phyloP scores from a whole-genome alignment of 2,113 vertebrate species.

The Phocoena phocoena region DNA sequence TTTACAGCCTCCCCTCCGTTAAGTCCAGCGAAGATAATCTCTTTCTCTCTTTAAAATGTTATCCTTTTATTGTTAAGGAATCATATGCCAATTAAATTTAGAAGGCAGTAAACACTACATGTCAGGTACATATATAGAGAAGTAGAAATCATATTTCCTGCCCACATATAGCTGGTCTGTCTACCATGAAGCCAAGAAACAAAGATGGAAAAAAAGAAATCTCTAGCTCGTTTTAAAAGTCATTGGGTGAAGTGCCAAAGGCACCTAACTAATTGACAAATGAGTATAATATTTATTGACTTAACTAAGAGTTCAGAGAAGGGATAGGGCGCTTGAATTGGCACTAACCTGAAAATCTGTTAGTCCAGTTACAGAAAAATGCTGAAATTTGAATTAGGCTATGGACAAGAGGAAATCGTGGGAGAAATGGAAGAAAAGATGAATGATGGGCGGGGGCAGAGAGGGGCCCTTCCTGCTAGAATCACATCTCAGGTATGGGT shows the following conservation, averaged over 20 bases:
- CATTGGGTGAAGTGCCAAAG: not conserved
- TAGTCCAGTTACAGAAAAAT: not conserved
- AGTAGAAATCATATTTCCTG: not conserved
- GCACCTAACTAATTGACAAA: not conserved
- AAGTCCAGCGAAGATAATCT: slow-evolving; percentile 2
- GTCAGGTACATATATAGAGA: not conserved
- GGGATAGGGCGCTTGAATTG: not conserved
- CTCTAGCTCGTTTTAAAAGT: not conserved
- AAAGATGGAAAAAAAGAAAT: not conserved
- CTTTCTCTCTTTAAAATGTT: slow-evolving; percentile 25
- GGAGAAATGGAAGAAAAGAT: not conserved
- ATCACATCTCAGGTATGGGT: not conserved
- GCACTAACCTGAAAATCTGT: not conserved
- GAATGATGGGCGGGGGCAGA: not conserved
- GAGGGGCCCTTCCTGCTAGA: not conserved
- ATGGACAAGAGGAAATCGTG: fast-evolving
- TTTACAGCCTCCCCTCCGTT: not conserved
- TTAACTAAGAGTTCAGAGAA: not conserved
- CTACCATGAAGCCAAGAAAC: not conserved
- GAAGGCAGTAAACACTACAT: not conserved
- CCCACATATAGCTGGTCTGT: not conserved
- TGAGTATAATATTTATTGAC: not conserved
- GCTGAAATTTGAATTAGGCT: not conserved
- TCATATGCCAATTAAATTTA: slow-evolving; percentile 42
- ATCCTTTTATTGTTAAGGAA: slow-evolving; percentile 4